Conservation (phyloP, 2,888 invertebrate genomes). For the Macaria liturata region DNA sequence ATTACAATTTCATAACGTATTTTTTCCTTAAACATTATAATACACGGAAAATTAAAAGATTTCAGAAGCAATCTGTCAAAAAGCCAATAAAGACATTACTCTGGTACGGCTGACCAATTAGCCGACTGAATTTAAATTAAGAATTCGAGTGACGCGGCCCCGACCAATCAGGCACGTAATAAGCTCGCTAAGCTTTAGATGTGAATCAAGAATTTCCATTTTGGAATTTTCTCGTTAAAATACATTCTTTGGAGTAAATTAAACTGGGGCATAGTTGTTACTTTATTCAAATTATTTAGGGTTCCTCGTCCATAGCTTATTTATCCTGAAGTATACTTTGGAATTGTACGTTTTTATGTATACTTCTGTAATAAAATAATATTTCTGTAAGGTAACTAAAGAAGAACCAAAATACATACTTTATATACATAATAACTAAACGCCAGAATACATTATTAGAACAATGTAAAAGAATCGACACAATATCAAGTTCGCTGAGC, state of each 20-base stretch:
- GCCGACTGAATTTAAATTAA: conserved; percentile 51
- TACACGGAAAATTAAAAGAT: conserved; percentile 18
- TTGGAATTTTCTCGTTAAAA: conserved; percentile 24
- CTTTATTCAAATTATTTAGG: no score
- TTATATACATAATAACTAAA: no score
- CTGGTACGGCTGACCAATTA: conserved; percentile 44
- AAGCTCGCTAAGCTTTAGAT: conserved; percentile 47
- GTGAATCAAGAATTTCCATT: conserved; percentile 37
- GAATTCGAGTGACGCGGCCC: conserved; percentile 41
- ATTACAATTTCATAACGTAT: no score
- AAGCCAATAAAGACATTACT: conserved; percentile 46
- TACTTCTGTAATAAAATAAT: no score
- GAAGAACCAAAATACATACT: no score
- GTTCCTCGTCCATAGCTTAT: no score
- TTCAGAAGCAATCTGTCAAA: conserved; percentile 41
- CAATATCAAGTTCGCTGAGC: background rate
- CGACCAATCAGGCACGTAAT: conserved; percentile 48
- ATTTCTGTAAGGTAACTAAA: no score
- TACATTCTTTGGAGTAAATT: conserved; percentile 11
- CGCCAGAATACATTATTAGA: no score
- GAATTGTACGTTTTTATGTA: no score
- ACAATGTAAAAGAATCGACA: background rate
- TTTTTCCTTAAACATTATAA: background rate
- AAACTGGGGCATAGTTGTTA: background rate
- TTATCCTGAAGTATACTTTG: no score